A percentile compares a stretch with the other conserved stretches of the same genome.
phyloP scores from a whole-genome alignment of 2,113 vertebrate genomes.

The Gadus chalcogrammus region DNA sequence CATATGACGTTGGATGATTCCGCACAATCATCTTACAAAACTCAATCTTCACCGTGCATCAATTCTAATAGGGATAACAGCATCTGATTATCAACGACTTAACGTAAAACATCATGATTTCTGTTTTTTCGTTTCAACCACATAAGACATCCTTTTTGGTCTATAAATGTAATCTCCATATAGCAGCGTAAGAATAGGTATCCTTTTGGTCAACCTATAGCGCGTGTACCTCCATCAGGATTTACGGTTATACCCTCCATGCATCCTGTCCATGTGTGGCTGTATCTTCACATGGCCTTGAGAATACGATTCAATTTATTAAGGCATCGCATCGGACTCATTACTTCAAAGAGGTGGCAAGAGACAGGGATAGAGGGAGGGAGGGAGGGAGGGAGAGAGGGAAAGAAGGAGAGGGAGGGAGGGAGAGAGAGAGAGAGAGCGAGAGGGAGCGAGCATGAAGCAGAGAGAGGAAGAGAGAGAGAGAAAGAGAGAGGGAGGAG shows the following conservation, averaged over 20 bases:
- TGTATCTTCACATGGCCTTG: constrained; percentile 91
- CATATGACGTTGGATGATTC: neutral
- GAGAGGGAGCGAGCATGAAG: constrained; percentile 20
- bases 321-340: constrained; percentile 99
- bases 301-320: constrained; percentile 99
- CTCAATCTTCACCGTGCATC: constrained; percentile 28
- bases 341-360: constrained; percentile 87
- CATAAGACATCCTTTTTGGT: no score
- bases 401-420: constrained; percentile 1
- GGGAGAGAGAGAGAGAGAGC: constrained; percentile 36
- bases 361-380: constrained; percentile 71
- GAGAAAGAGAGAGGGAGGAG: neutral
- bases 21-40: constrained; percentile 16
- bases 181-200: constrained; percentile 48
- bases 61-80: constrained; percentile 1
- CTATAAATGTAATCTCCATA: neutral
- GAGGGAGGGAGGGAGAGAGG: no score
- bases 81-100: no score
- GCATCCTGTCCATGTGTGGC: constrained; percentile 71
- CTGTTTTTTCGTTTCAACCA: neutral
- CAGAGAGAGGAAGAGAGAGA: neutral
- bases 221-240: constrained; percentile 91
- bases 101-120: neutral
- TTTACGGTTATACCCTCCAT: constrained; percentile 94
- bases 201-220: constrained; percentile 90